Evolutionary conservation across 2,797 vertebrate genomes (phyloP), one percentile per base, ranked within the genome.

Genomic region (Phataginus tricuspis): DNA sequence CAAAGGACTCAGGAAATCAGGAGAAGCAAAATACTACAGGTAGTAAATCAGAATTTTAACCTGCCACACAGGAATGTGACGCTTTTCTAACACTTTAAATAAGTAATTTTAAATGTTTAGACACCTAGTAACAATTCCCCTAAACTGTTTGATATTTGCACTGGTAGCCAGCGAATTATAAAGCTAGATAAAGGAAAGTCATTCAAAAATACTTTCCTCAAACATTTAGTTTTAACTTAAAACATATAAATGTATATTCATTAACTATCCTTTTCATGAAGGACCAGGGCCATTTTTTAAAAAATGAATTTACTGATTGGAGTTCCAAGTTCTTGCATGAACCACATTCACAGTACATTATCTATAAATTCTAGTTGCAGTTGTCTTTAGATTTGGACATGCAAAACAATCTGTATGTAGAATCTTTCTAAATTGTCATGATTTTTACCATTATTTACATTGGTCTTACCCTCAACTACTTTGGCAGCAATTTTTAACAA

Each of bases 161-260:
- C 77, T 37, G 39, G n/a, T 75, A 72, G 27, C 69, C n/a, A 77
- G 12, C 21, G 34, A 39, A 61, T 91, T 82, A 63, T 61, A 80
- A 96, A 96, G 11, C n/a, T 78, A 83, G 21, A 61, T 77, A 74
- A 75, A 86, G 55, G 34, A 31, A 13, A 27, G 14, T 68, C 34
- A 53, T 64, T 88, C 78, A 57, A 77, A 94, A 90, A 82, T 55
- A 49, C 11, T 72, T 77, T 57, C 55, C 19, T 88, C 63, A 61
- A 85, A 90, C 16, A 64, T 90, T 86, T 90, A 45, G 29, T 74
- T 92, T 88, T 87, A 71, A 84, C 71, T 91, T 83, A 89, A 93
- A 89, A 89, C 8, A 53, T 64, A 10, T 16, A 93, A 55, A 74
- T 53, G 1, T 59, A 49, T 75, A 83, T 69, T 93, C 3, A 59